These are phyloP conservation scores for Acropora tenuis DNA, from an alignment of 64 coral and sea anemone species.

Conservation along the genomic window DNA sequence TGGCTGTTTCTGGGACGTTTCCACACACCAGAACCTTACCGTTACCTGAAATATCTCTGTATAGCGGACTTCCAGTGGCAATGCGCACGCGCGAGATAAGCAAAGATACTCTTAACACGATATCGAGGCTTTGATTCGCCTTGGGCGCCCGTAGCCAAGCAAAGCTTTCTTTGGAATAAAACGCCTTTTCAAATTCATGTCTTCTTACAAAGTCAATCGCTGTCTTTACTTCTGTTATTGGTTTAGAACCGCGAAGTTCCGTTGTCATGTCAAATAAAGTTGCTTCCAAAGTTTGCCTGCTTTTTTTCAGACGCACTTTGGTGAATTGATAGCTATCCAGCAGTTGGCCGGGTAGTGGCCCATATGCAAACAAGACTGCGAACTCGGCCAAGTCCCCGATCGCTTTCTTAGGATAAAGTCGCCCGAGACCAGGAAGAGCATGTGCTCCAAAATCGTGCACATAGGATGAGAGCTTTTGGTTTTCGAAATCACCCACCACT, in stretches of 20 bases:
- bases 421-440: neutral
- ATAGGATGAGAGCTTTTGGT: neutral
- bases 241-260: neutral
- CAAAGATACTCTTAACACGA: slow-evolving; percentile 17
- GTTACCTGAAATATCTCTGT: neutral
- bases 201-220: neutral
- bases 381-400: slow-evolving; percentile 33
- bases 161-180: slow-evolving; percentile 1
- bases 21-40: slow-evolving; percentile 3
- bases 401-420: neutral
- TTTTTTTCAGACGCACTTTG: neutral
- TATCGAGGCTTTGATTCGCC: slow-evolving; percentile 4
- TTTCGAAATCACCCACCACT: neutral
- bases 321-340: neutral
- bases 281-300: neutral
- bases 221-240: neutral
- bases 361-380: slow-evolving; percentile 26
- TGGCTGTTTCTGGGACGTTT: neutral
- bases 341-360: neutral
- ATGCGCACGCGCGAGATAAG: slow-evolving; percentile 12
- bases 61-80: slow-evolving; percentile 25
- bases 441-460: neutral
- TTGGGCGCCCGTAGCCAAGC: slow-evolving; percentile 40
- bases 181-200: slow-evolving; percentile 39
- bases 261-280: neutral